phyloP scores from a whole-genome alignment of 2,888 invertebrate genomes.

The Leucophenga montana region DNA sequence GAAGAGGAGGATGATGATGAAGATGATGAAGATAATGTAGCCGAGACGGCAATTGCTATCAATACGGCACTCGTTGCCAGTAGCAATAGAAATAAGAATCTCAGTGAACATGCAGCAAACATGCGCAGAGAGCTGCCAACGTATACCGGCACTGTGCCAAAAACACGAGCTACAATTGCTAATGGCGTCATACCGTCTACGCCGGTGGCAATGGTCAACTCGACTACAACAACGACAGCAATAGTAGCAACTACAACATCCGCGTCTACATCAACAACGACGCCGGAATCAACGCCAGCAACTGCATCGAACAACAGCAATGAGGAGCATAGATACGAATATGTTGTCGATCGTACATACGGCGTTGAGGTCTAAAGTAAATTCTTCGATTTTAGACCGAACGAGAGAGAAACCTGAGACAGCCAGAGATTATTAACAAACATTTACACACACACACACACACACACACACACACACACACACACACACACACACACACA shows the following conservation, averaged over 20 bases:
- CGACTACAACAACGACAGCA: slow-evolving; percentile 33
- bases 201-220: slow-evolving; percentile 27
- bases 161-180: slow-evolving; percentile 41
- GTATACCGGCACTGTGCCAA: slow-evolving; percentile 45
- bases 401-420: slow-evolving; percentile 15
- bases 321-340: slow-evolving; percentile 80
- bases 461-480: not conserved
- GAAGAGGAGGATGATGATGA: slow-evolving; percentile 65
- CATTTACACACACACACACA: slow-evolving; percentile 5
- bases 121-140: slow-evolving; percentile 46
- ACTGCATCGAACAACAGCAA: slow-evolving; percentile 33
- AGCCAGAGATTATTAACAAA: slow-evolving; percentile 35
- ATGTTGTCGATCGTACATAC: slow-evolving; percentile 86
- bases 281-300: slow-evolving; percentile 30
- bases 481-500: not conserved
- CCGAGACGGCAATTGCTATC: slow-evolving; percentile 68
- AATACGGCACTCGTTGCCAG: slow-evolving; percentile 72
- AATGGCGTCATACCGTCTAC: slow-evolving; percentile 30
- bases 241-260: slow-evolving; percentile 16
- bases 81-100: slow-evolving; percentile 72
- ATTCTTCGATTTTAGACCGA: not conserved
- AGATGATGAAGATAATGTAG: slow-evolving; percentile 60
- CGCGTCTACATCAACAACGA: slow-evolving; percentile 32
- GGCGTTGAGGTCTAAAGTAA: slow-evolving; percentile 84
- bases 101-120: slow-evolving; percentile 59